Evolutionary conservation across 2,888 invertebrate genomes (phyloP), one percentile per base, ranked within the genome.

Genomic region (Neoaliturus tenellus): DNA sequence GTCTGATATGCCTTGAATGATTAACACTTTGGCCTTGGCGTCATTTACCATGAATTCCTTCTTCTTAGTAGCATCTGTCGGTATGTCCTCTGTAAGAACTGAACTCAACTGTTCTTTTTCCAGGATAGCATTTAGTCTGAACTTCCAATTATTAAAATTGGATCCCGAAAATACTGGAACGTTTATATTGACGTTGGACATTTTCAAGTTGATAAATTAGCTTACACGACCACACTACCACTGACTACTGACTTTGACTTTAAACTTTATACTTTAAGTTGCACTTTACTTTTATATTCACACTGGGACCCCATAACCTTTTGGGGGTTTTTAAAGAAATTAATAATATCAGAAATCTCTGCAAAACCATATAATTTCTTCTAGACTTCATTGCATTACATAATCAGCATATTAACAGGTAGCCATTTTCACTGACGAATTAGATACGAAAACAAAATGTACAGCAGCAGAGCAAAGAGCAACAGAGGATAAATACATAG

Each of bases 81-180:
- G 55, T 17, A 23, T 17, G 6, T 55, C 55, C 6, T 55, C 55
- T 6, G 6, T 55, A 17, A 55, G 5, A 10, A 55, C 23, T 55
- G 23, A 55, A 17, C n/a, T 17, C n/a, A 55, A 55, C 55, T 55
- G 55, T n/a, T 55, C 55, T 17, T 55, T 55, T 55, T 55, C 55
- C n/a, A 55, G n/a, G 6, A 69, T 69, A 69, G 69, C 23, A 17
- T 5, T 10, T n/a, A 69, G 28, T 28, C 33, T 69, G 28, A 69
- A 69, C n/a, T 69, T 69, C 25, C 69, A 55, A 55, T 69, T 69
- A 69, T 31, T 69, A 69, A 28, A 31, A 25, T 69, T 69, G 20
- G 14, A 25, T 20, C 69, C 69, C 28, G 25, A 28, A 69, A 69
- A 33, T 20, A 28, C 6, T 6, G 69, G 69, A 12, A 55, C 55